Conservation (phyloP, 2,113 vertebrate genomes). For the Indicator indicator region DNA sequence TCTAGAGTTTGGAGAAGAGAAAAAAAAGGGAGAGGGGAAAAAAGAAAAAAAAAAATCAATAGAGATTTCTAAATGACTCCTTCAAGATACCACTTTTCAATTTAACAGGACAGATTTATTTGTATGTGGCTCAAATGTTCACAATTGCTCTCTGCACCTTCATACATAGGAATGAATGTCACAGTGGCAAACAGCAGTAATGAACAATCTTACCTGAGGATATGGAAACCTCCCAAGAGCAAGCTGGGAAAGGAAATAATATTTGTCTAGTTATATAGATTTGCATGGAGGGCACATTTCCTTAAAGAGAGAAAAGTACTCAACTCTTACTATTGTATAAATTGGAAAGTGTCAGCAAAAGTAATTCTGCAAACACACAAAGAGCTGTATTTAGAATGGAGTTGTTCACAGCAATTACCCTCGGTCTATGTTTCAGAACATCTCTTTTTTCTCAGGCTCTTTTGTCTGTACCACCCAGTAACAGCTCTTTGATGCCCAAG, state of each 20-base stretch:
- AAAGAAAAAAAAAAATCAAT: constrained; percentile 58
- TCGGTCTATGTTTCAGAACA: not conserved
- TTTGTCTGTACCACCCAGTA: not conserved
- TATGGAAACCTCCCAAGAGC: constrained; percentile 98
- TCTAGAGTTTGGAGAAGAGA: constrained; percentile 22
- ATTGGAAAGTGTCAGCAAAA: constrained; percentile 35
- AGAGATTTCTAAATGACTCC: constrained; percentile 75
- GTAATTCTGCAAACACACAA: constrained; percentile 14
- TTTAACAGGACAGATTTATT: constrained; percentile 83
- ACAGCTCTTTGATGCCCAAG: not conserved
- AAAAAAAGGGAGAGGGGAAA: not conserved
- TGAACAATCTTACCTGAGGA: constrained; percentile 93
- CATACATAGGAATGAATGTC: constrained; percentile 86
- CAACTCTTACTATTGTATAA: constrained; percentile 57
- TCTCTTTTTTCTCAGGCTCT: not conserved
- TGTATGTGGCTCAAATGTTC: constrained; percentile 79
- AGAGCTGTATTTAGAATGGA: constrained; percentile 72
- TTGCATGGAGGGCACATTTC: constrained; percentile 81
- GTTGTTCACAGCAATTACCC: not conserved
- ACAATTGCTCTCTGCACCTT: constrained; percentile 80
- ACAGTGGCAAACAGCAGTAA: constrained; percentile 80
- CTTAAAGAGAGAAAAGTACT: constrained; percentile 71
- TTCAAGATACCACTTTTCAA: constrained; percentile 79
- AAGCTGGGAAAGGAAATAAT: constrained; percentile 87
- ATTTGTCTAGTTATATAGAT: constrained; percentile 84